Evolutionary conservation across 2,888 invertebrate genomes (phyloP).

Genomic region (Chalcosyrphus nemorum): DNA sequence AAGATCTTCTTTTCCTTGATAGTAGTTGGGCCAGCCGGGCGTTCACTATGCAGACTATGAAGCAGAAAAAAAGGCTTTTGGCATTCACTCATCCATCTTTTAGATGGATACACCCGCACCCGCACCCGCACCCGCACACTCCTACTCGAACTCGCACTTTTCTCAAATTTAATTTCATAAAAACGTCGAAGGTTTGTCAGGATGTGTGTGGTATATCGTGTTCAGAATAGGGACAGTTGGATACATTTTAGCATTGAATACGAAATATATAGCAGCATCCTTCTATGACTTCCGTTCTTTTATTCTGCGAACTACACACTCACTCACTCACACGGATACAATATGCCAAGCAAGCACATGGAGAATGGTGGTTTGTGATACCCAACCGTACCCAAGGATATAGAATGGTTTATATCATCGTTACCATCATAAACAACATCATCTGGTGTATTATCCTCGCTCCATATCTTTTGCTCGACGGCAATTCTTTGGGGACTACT

Average conservation of each 20-base stretch:
- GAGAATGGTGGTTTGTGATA: not conserved
- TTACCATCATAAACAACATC: constrained; percentile 63
- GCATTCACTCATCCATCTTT: constrained; percentile 49
- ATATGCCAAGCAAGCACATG: constrained; percentile 5
- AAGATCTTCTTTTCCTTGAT: constrained; percentile 6
- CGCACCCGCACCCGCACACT: too few species aligned
- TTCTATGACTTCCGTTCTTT: constrained; percentile 41
- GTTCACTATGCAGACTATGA: not conserved
- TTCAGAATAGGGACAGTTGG: constrained; percentile 24
- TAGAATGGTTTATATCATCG: constrained; percentile 56
- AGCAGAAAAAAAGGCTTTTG: constrained; percentile 29
- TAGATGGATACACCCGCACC: too few species aligned
- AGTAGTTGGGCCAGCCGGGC: not conserved
- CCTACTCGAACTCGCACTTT: not conserved
- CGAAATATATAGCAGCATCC: constrained; percentile 4
- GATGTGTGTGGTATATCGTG: not conserved
- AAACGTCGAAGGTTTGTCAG: constrained; percentile 22
- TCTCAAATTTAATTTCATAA: constrained; percentile 57
- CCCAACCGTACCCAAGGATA: constrained; percentile 22
- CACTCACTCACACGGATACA: constrained; percentile 6
- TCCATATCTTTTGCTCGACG: constrained; percentile 50
- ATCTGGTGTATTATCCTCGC: constrained; percentile 61
- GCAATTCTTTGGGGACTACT: constrained; percentile 60
- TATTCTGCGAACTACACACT: constrained; percentile 23
- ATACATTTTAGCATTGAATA: constrained; percentile 33